Percentiles rank a stretch among this genome's conserved stretches.
Conservation (phyloP, 2,888 invertebrate species). For the Drosophila kambysellisi region DNA sequence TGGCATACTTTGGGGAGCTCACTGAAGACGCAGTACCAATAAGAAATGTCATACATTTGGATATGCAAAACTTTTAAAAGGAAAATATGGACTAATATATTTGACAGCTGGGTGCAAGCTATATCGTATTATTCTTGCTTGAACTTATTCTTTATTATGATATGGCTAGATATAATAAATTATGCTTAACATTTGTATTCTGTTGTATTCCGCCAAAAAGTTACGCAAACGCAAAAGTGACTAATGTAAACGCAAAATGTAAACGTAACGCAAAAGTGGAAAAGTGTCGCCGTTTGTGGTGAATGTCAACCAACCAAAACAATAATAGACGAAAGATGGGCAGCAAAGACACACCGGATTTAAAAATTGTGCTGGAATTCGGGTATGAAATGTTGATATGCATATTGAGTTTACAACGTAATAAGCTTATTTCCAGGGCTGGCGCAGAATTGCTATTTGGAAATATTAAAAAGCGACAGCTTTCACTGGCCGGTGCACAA, state of each 20-base stretch:
- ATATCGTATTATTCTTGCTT: no score
- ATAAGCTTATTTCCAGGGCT: constrained; percentile 87
- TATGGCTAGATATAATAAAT: neutral
- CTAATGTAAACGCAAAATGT: constrained; percentile 17
- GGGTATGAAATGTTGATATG: constrained; percentile 55
- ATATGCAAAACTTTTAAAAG: no score
- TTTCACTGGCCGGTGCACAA: constrained; percentile 87
- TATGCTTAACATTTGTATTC: neutral
- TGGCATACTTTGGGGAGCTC: no score
- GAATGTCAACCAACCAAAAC: constrained; percentile 37
- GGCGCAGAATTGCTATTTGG: constrained; percentile 96
- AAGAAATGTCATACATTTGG: no score
- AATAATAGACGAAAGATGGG: constrained; percentile 13
- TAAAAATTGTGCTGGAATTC: constrained; percentile 81
- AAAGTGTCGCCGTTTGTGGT: neutral
- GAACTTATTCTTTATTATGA: no score
- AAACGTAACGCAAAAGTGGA: constrained; percentile 12
- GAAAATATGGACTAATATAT: no score
- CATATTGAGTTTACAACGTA: no score
- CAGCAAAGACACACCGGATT: constrained; percentile 36
- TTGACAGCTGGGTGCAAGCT: neutral
- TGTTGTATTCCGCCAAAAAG: neutral
- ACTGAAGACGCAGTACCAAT: no score
- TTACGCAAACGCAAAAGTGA: neutral
- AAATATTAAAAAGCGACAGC: constrained; percentile 90